These are phyloP conservation scores for Agonopterix heracliana DNA, from an alignment of 2,888 invertebrate species.

Conservation along the genomic window DNA sequence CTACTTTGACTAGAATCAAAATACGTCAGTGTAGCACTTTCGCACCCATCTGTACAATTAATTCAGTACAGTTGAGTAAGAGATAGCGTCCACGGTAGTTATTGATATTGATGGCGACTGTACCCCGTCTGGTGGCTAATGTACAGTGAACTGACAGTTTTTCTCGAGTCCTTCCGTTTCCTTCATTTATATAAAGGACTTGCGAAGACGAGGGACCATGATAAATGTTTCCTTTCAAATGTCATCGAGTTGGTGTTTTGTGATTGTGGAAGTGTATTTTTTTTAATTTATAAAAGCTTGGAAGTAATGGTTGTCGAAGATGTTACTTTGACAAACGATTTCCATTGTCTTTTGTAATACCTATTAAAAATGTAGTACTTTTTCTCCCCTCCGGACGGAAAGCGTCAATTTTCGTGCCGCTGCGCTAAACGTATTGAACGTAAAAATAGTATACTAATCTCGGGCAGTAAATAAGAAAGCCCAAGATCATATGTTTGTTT, in stretches of 20 bases:
- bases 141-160: slow-evolving; percentile 38
- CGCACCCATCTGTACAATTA: slow-evolving; percentile 26
- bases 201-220: slow-evolving; percentile 15
- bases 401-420: too few species aligned
- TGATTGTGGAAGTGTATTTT: neutral
- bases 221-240: slow-evolving; percentile 23
- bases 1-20: too few species aligned
- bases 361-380: too few species aligned
- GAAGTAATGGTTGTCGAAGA: too few species aligned
- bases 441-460: too few species aligned
- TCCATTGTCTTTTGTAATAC: too few species aligned
- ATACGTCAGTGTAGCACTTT: slow-evolving; percentile 2
- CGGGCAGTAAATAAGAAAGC: too few species aligned
- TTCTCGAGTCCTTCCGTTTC: slow-evolving; percentile 18
- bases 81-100: slow-evolving; percentile 21
- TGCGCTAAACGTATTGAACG: too few species aligned
- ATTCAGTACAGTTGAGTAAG: slow-evolving; percentile 34
- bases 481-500: too few species aligned
- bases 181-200: slow-evolving; percentile 21
- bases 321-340: too few species aligned
- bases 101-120: slow-evolving; percentile 54
- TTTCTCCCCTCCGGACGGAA: too few species aligned
- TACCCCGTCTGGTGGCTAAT: slow-evolving; percentile 34
- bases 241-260: slow-evolving; percentile 21
- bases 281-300: too few species aligned